Base-by-base conservation (phyloP, 2,113 vertebrate genomes). In the Mustela lutreola region DNA sequence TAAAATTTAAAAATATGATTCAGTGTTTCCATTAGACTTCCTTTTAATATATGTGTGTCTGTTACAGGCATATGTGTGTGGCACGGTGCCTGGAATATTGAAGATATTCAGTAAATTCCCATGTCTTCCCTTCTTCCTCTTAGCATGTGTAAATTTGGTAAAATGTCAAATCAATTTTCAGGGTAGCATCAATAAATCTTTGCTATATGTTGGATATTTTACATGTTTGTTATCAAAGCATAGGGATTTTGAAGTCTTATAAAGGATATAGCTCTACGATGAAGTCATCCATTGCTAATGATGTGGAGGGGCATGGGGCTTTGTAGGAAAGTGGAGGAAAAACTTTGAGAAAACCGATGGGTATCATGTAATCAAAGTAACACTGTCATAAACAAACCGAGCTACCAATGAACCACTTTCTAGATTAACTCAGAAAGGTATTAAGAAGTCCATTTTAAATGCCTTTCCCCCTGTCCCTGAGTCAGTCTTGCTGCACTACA, bases 401-500 rank as follows among this genome's bases (percentile, higher is more conserved):
- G 24, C 19, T 94, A 48, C 42, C 33, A 21, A 21, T 33, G 58
- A 85, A 92, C 33, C 42, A 58, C 22, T 78, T 85, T 93, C 24
- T 80, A 94, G 71, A 92, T 65, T 53, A 94, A 93, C 60, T 95
- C 79, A 50, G 56, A 88, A 91, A 94, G 12, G 2, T 90, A 62
- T 58, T 94, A 88, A 95, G 31, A 60, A 58, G 39, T 67, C 2
- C 33, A 84, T 56, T 80, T 83, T 71, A 58, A 73, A 50, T 36
- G 33, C 4, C 45, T 36, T 26, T 1, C 2, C 3, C 4, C 18
- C 21, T 70, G 26, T 56, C 53, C 79, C 71, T 2, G 22, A 65
- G 71, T 24, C 70, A 60, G 0, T 92, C 67, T 45, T 24, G n/a
- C 85, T 16, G 39, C 6, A 11, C 26, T 80, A 0, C 4, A 24